Conservation (phyloP, 2,113 vertebrate species). For the Lagopus leucura region DNA sequence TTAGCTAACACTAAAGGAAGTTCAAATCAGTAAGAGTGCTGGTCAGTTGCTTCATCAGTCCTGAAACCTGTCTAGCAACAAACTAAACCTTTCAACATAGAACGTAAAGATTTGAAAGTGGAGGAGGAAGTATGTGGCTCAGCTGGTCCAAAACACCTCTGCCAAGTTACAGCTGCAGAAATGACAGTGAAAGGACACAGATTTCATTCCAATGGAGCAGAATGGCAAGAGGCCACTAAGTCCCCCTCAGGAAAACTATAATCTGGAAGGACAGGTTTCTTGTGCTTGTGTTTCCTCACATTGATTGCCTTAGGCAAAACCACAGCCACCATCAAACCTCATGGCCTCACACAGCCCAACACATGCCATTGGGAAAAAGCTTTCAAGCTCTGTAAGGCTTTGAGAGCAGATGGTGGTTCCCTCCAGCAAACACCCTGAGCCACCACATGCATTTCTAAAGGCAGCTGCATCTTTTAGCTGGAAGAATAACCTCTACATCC, state of each 20-base stretch:
- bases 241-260: not conserved
- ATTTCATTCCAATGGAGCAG: not conserved
- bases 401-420: not conserved
- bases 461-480: not conserved
- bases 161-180: not conserved
- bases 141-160: not conserved
- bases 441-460: not conserved
- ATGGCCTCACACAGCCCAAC: not conserved
- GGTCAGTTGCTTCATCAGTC: not conserved
- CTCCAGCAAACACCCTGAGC: not conserved
- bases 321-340: not conserved
- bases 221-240: not conserved
- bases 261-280: not conserved
- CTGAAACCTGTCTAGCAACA: not conserved
- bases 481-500: not conserved
- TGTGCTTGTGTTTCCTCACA: not conserved
- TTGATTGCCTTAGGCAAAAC: not conserved
- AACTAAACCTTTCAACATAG: not conserved
- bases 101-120: not conserved
- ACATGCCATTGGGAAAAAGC: not conserved
- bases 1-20: not conserved
- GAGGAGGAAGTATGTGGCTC: not conserved
- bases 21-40: not conserved
- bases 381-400: not conserved
- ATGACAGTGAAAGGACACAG: not conserved